phyloP scores from a whole-genome alignment of 2,888 invertebrate species.

The Caenorhabditis imperialis region DNA sequence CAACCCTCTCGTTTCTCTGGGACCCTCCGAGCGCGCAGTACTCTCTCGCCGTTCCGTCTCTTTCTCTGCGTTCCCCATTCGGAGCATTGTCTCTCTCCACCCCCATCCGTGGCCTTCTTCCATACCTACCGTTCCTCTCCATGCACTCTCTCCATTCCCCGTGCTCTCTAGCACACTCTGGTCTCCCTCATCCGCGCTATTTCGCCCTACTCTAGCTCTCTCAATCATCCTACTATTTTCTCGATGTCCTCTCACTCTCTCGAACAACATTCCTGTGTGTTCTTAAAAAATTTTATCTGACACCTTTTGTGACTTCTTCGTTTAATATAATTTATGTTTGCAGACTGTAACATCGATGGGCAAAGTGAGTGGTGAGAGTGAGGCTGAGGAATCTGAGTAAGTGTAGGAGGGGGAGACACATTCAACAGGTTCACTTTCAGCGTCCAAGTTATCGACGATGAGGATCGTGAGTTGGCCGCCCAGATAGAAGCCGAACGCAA shows the following conservation, averaged over 20 bases:
- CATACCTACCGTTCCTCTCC: too few species aligned
- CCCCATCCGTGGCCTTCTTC: too few species aligned
- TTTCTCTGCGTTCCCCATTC: too few species aligned
- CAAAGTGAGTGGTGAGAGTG: slow-evolving; percentile 9
- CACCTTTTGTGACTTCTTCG: neutral
- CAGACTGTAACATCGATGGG: slow-evolving; percentile 13
- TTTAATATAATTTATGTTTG: too few species aligned
- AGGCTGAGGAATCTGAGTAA: slow-evolving; percentile 23
- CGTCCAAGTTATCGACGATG: slow-evolving; percentile 60
- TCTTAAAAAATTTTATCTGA: neutral
- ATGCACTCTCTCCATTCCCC: too few species aligned
- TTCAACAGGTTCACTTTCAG: too few species aligned
- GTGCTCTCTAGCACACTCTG: too few species aligned
- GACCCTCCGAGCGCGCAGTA: slow-evolving; percentile 1
- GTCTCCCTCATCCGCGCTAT: slow-evolving; percentile 4
- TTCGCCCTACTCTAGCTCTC: too few species aligned
- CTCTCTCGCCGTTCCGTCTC: slow-evolving; percentile 38
- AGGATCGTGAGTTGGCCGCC: slow-evolving; percentile 51
- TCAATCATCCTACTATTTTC: neutral
- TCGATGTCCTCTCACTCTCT: slow-evolving; percentile 14
- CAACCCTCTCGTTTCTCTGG: slow-evolving; percentile 23
- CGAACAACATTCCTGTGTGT: neutral
- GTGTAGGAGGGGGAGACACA: too few species aligned
- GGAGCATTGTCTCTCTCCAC: too few species aligned
- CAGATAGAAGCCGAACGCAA: slow-evolving; percentile 42